Evolutionary conservation across 2,888 invertebrate genomes (phyloP).

Genomic region (Apotomis turbidana): DNA sequence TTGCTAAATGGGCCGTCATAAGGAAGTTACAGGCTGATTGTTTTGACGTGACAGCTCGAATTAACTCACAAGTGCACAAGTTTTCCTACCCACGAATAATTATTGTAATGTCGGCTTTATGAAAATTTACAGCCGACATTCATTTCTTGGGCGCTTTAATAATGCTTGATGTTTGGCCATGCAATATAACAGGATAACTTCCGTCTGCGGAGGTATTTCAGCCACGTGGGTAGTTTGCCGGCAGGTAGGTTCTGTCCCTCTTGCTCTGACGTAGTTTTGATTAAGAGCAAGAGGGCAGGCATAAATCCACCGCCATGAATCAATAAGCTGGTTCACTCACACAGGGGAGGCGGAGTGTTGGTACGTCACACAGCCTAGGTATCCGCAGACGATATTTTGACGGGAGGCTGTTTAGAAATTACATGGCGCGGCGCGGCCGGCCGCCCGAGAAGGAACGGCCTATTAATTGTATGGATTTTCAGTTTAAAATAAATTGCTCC

Average conservation of each 20-base stretch:
- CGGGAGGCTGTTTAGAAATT: conserved; percentile 77
- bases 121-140: conserved; percentile 38
- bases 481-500: conserved; percentile 36
- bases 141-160: conserved; percentile 50
- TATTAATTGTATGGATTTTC: conserved; percentile 36
- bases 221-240: conserved; percentile 67
- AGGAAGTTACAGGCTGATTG: conserved; percentile 42
- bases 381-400: conserved; percentile 78
- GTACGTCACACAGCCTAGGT: conserved; percentile 65
- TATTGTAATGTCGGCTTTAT: conserved; percentile 31
- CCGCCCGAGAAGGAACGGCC: conserved; percentile 30
- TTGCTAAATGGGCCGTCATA: conserved; percentile 41
- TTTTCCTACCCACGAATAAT: conserved; percentile 34
- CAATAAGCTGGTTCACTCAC: conserved; percentile 78
- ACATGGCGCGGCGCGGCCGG: conserved; percentile 46
- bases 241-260: conserved; percentile 68
- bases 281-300: conserved; percentile 77
- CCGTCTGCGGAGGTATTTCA: conserved; percentile 63
- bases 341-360: conserved; percentile 59
- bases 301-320: conserved; percentile 78
- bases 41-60: conserved; percentile 40
- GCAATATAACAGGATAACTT: conserved; percentile 61
- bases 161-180: conserved; percentile 56
- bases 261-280: conserved; percentile 71
- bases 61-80: conserved; percentile 37